Evolutionary conservation across 2,888 invertebrate genomes (phyloP), one percentile per base, ranked within the genome.

Genomic region (Drosophila recens): DNA sequence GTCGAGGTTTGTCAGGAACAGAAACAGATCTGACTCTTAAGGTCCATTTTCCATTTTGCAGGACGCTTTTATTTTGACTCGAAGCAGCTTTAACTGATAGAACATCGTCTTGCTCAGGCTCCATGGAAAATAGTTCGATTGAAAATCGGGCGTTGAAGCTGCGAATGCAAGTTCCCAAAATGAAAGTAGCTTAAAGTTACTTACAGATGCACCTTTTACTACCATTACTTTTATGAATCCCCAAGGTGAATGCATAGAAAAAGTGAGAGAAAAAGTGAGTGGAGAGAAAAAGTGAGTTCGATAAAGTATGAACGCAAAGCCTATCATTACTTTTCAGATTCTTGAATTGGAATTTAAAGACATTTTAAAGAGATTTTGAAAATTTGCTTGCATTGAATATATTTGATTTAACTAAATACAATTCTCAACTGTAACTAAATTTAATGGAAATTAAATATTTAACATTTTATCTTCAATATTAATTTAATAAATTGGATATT

Each of bases 51-150:
- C 30, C 43, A 33, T 43, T 4, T 30, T 20, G 54, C 30, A 33
- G 54, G 30, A 43, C 30, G 38, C 38, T 17, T 62, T 53, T 45
- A 46, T 53, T 62, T 53, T 30, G n/a, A 58, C 15, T 15, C 17
- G 3, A 0, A 15, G 53, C 15, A 34, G 34, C 45, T 45, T 57
- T 45, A 57, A 23, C 45, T 23, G 45, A 34, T 34, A 4, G 34
- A 6, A 20, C 43, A 17, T 2, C 15, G 15, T 8, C 4, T 40
- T 27, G 9, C 1, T 30, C 2, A 27, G 48, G 1, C 48, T 30
- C 3, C 5, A 30, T 4, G 5, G 5, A n/a, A 46, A n/a, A 13
- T n/a, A 36, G 33, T 43, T 20, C 5, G 0, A 43, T 17, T 33
- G 34, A 33, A 43, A 20, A n/a, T 9, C n/a, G 34, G 45, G 6